These are phyloP conservation scores for Phorcus lineatus DNA, from an alignment of 2,888 invertebrate species.

Conservation along the genomic window DNA sequence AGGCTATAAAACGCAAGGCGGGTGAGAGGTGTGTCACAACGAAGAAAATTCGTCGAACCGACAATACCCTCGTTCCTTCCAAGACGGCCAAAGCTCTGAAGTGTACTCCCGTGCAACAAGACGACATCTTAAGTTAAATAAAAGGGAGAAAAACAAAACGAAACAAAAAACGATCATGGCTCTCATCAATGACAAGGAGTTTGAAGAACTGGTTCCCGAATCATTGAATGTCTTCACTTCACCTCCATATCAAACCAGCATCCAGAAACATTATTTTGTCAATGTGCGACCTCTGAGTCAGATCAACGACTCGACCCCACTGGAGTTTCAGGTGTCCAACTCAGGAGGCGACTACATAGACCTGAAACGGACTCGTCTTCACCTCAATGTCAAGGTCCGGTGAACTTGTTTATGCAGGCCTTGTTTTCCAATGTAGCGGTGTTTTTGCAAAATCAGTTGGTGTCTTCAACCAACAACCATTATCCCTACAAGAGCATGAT, in stretches of 20 bases:
- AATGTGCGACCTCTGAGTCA: neutral
- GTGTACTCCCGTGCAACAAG: neutral
- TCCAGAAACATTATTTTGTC: neutral
- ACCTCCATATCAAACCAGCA: neutral
- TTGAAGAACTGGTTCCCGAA: neutral
- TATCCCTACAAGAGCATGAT: constrained; percentile 7
- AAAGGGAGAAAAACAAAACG: neutral
- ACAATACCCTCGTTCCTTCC: neutral
- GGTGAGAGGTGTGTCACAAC: neutral
- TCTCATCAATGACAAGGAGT: neutral
- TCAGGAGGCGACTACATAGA: neutral
- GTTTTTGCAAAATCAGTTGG: neutral
- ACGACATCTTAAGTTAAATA: neutral
- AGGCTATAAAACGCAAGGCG: neutral
- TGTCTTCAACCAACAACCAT: neutral
- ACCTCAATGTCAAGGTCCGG: neutral
- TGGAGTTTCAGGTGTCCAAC: neutral
- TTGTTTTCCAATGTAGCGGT: neutral
- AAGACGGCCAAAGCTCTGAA: neutral
- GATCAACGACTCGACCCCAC: neutral
- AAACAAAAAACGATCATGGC: neutral
- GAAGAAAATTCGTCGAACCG: neutral
- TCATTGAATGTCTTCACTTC: neutral
- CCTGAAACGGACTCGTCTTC: neutral
- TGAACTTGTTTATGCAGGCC: neutral